phyloP scores from a whole-genome alignment of 2,113 vertebrate species.

The Fregata magnificens region DNA sequence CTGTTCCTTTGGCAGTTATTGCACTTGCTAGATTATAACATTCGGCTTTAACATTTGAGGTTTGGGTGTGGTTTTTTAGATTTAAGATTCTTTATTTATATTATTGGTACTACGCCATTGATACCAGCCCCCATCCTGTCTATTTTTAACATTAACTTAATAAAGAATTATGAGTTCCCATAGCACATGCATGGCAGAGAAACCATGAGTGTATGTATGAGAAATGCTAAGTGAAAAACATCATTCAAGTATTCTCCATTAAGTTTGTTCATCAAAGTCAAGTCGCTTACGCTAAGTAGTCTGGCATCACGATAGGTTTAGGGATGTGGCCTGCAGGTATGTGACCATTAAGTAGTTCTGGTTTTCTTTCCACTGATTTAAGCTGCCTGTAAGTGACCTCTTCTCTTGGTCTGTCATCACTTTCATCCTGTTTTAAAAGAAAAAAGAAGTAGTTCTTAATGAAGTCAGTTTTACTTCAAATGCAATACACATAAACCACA shows the following conservation, averaged over 20 bases:
- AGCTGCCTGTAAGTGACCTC: conserved; percentile 54
- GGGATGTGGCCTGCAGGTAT: conserved; percentile 94
- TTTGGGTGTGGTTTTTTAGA: not conserved
- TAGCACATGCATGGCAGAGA: not conserved
- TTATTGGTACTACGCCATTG: not conserved
- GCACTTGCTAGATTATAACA: not conserved
- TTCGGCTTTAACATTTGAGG: not conserved
- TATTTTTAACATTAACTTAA: not conserved
- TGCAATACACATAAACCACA: not conserved
- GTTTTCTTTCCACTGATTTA: conserved; percentile 71
- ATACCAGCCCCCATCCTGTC: not conserved
- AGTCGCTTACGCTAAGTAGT: conserved; percentile 91
- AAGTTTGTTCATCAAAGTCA: not conserved
- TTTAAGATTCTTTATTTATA: not conserved
- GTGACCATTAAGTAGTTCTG: conserved; percentile 84
- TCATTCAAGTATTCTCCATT: not conserved
- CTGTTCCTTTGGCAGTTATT: not conserved
- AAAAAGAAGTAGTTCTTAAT: not conserved
- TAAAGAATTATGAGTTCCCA: not conserved
- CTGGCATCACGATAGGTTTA: conserved; percentile 91
- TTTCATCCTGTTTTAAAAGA: conserved; percentile 57
- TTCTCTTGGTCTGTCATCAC: conserved; percentile 46
- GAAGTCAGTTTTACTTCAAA: not conserved
- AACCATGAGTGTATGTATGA: not conserved
- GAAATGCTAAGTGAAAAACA: not conserved